A percentile compares a stretch with the other conserved stretches of the same genome.
These are phyloP conservation scores for Panthera leo DNA, from an alignment of 2,113 vertebrate species.

Conservation along the genomic window DNA sequence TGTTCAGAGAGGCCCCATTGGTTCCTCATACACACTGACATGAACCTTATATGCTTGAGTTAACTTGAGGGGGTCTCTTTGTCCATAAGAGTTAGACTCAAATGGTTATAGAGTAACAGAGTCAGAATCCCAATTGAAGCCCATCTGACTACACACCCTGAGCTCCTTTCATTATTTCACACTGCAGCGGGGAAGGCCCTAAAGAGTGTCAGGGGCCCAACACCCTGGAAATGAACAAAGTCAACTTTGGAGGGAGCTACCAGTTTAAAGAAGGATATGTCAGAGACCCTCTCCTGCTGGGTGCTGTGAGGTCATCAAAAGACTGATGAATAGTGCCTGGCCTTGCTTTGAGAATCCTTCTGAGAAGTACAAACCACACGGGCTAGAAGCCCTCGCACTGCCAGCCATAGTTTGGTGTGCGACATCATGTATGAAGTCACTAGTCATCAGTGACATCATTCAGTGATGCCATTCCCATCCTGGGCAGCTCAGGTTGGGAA, in stretches of 20 bases:
- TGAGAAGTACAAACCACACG: background rate
- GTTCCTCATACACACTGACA: background rate
- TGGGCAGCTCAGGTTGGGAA: background rate
- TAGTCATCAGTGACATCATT: background rate
- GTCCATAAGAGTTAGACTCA: background rate
- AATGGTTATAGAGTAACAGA: background rate
- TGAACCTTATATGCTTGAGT: background rate
- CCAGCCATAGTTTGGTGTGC: background rate
- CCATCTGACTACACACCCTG: background rate
- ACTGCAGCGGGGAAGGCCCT: background rate
- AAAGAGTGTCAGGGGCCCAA: background rate
- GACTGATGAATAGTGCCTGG: background rate
- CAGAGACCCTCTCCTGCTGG: background rate
- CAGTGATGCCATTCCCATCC: background rate
- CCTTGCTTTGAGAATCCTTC: background rate
- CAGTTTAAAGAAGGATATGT: background rate
- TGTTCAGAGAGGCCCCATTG: background rate
- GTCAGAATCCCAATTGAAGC: background rate
- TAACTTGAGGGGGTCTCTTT: background rate
- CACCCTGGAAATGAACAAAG: background rate
- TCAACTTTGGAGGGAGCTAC: background rate
- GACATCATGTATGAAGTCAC: background rate
- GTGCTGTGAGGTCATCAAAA: background rate
- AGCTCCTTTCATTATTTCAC: background rate
- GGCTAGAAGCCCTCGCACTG: background rate